Evolutionary conservation across 2,797 vertebrate species (phyloP).

Genomic region (Protosalanx chinensis): DNA sequence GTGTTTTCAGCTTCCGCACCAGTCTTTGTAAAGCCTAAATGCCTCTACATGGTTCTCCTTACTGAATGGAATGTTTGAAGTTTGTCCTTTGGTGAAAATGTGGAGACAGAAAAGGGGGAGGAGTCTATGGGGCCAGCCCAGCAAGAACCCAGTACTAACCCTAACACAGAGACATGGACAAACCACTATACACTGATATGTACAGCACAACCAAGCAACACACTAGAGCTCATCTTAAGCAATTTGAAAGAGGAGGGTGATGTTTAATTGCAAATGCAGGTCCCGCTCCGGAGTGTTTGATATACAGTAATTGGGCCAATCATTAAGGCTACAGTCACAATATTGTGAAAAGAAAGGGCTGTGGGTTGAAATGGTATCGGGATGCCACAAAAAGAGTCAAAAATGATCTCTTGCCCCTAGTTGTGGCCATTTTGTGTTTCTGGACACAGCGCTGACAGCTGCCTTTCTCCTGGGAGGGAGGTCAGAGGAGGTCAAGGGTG

Average conservation of each 20-base stretch:
- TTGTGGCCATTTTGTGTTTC: conserved; percentile 65
- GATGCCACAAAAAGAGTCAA: conserved; percentile 52
- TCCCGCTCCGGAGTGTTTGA: conserved; percentile 16
- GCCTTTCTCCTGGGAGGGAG: conserved; percentile 42
- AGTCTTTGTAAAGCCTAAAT: conserved; percentile 40
- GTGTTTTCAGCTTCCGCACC: conserved; percentile 26
- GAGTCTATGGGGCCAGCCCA: conserved; percentile 55
- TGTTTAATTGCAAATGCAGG: not conserved
- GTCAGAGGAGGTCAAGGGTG: not conserved
- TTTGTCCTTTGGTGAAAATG: conserved; percentile 52
- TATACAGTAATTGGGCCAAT: conserved; percentile 52
- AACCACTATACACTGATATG: conserved; percentile 70
- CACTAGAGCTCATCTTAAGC: conserved; percentile 61
- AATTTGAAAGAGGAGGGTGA: conserved; percentile 44
- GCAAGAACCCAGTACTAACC: conserved; percentile 68
- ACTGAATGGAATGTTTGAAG: conserved; percentile 70
- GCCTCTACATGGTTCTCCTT: conserved; percentile 35
- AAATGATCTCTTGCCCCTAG: conserved; percentile 55
- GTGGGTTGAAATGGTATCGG: not conserved
- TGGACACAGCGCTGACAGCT: conserved; percentile 51
- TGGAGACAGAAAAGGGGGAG: conserved; percentile 48
- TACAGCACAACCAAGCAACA: conserved; percentile 70
- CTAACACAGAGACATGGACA: conserved; percentile 66
- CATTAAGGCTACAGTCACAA: conserved; percentile 61
- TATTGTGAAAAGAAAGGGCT: conserved; percentile 51